phyloP scores from a whole-genome alignment of 2,113 vertebrate genomes.

The Lepisosteus oculatus region DNA sequence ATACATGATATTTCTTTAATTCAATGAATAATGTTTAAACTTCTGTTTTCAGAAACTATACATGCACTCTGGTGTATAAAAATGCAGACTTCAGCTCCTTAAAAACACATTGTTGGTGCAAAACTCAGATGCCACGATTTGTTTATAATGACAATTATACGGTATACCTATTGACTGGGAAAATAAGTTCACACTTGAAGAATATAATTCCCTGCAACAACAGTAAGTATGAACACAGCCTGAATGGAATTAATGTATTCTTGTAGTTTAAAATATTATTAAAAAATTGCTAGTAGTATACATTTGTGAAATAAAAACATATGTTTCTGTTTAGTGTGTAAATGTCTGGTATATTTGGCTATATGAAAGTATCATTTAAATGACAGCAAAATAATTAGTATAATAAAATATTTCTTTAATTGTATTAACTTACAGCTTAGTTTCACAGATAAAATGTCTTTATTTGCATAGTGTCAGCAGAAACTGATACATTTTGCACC shows the following conservation, averaged over 20 bases:
- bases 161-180: slow-evolving; percentile 19
- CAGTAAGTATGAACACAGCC: slow-evolving; percentile 42
- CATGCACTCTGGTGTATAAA: slow-evolving; percentile 10
- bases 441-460: too few relatives aligned
- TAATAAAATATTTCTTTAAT: background rate
- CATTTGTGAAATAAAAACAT: background rate
- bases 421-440: too few relatives aligned
- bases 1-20: background rate
- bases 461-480: too few relatives aligned
- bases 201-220: accelerated
- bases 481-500: too few relatives aligned
- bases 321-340: background rate
- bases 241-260: background rate
- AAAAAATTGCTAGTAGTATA: background rate
- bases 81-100: background rate
- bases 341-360: background rate
- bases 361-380: background rate
- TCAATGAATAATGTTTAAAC: background rate
- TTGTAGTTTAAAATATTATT: background rate
- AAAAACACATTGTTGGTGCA: slow-evolving; percentile 37
- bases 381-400: background rate
- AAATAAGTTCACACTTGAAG: background rate
- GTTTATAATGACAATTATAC: accelerated
- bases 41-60: background rate
- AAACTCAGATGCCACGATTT: accelerated